These are phyloP conservation scores for Cloeon dipterum DNA, from an alignment of 2,888 invertebrate species.

Conservation along the genomic window DNA sequence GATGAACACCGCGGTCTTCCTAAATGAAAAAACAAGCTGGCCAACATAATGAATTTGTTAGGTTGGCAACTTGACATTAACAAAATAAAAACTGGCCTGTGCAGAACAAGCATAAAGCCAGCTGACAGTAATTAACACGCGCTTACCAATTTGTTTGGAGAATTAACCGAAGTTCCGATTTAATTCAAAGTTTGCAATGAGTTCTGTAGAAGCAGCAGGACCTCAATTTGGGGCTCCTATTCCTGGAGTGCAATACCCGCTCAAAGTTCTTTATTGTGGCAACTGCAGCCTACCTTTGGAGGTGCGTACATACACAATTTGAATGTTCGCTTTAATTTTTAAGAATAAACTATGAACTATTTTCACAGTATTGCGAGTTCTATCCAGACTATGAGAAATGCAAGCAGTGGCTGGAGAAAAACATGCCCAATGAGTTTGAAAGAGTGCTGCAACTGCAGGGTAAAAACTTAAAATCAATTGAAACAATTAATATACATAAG, in stretches of 20 bases:
- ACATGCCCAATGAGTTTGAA: slow-evolving; percentile 83
- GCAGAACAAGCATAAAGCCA: no score
- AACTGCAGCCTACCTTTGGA: slow-evolving; percentile 89
- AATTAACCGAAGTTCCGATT: no score
- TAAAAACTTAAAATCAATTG: slow-evolving; percentile 14
- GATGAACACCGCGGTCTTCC: no score
- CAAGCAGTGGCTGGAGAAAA: slow-evolving; percentile 86
- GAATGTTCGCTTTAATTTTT: no score
- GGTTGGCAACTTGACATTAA: no score
- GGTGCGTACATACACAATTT: slow-evolving; percentile 21
- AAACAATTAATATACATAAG: not conserved
- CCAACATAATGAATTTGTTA: no score
- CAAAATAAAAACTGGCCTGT: no score
- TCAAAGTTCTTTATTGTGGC: slow-evolving; percentile 73
- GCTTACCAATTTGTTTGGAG: no score
- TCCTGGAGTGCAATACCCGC: slow-evolving; percentile 54
- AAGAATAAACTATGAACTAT: slow-evolving; percentile 4
- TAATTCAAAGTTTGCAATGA: no score
- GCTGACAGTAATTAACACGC: no score
- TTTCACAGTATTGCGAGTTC: slow-evolving; percentile 78
- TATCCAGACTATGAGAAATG: slow-evolving; percentile 96
- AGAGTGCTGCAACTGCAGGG: slow-evolving; percentile 46
- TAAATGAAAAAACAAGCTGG: no score
- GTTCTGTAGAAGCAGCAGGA: no score
- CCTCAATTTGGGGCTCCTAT: slow-evolving; percentile 24